Percentiles rank a stretch among this genome's conserved stretches.
Evolutionary conservation across 2,888 invertebrate genomes (phyloP).

Genomic region (Muscina levida): DNA sequence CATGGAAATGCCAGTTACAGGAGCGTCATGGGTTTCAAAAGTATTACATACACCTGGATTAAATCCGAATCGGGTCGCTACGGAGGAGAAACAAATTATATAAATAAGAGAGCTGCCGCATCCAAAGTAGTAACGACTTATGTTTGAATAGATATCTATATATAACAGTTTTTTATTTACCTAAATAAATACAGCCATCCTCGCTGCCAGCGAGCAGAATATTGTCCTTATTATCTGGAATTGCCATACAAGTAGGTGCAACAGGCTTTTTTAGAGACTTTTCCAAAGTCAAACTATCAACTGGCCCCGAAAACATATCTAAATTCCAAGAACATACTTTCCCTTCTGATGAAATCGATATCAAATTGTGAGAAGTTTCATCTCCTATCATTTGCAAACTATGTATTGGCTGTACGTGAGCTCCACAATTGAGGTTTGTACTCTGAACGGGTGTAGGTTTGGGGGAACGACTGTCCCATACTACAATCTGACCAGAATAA

Average conservation of each 20-base stretch:
- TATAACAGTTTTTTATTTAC: constrained; percentile 75
- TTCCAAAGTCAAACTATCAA: constrained; percentile 94
- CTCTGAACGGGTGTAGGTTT: constrained; percentile 98
- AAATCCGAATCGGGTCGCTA: constrained; percentile 94
- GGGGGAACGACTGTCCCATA: constrained; percentile 99
- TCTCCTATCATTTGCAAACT: constrained; percentile 97
- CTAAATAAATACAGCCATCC: constrained; percentile 95
- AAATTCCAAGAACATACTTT: constrained; percentile 98
- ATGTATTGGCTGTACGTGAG: constrained; percentile 98
- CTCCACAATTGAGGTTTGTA: constrained; percentile 94
- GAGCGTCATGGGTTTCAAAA: constrained; percentile 96
- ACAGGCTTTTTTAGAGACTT: constrained; percentile 94
- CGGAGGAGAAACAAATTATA: not conserved
- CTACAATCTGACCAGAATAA: constrained; percentile 98
- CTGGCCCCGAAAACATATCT: constrained; percentile 98
- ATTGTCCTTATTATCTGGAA: constrained; percentile 96
- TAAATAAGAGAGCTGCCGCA: too few relatives aligned
- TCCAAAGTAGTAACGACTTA: too few relatives aligned
- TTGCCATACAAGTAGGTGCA: constrained; percentile 93
- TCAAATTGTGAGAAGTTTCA: constrained; percentile 98
- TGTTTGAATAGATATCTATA: too few relatives aligned
- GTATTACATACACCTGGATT: constrained; percentile 94
- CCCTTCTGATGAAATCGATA: constrained; percentile 98
- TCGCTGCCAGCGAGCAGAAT: constrained; percentile 98
- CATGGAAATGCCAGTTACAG: constrained; percentile 94